These are phyloP conservation scores for Rhogogaster chlorosoma DNA, from an alignment of 2,888 invertebrate species.

Conservation along the genomic window DNA sequence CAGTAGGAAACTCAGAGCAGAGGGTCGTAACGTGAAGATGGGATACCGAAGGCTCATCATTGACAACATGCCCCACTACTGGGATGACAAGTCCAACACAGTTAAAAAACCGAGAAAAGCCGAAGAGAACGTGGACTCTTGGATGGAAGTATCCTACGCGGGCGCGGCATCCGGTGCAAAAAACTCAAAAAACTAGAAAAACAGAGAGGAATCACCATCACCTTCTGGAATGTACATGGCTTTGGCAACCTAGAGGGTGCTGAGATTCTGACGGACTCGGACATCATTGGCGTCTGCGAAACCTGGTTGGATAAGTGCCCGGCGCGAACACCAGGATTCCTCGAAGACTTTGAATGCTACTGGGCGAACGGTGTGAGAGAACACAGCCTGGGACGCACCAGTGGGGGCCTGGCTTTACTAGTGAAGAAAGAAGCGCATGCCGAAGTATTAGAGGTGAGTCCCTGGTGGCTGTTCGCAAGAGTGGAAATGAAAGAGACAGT, in stretches of 20 bases:
- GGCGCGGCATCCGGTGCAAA: not conserved
- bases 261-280: not conserved
- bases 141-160: no score
- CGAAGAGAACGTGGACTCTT: no score
- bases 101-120: no score
- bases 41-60: no score
- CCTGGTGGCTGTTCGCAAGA: slow-evolving; percentile 48
- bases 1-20: no score
- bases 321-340: not conserved
- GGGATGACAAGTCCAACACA: no score
- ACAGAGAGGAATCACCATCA: not conserved
- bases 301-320: slow-evolving; percentile 29
- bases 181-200: not conserved
- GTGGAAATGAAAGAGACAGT: no score
- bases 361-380: slow-evolving; percentile 44
- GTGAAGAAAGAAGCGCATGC: not conserved
- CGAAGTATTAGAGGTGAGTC: slow-evolving; percentile 16
- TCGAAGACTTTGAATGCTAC: slow-evolving; percentile 27
- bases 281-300: slow-evolving; percentile 48
- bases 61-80: no score
- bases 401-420: slow-evolving; percentile 31
- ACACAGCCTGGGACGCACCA: slow-evolving; percentile 39
- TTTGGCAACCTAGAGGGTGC: slow-evolving; percentile 42
- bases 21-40: no score
- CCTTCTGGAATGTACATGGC: slow-evolving; percentile 44